These are phyloP conservation scores for Cebus imitator DNA, from an alignment of 2,113 vertebrate species.

Conservation along the genomic window DNA sequence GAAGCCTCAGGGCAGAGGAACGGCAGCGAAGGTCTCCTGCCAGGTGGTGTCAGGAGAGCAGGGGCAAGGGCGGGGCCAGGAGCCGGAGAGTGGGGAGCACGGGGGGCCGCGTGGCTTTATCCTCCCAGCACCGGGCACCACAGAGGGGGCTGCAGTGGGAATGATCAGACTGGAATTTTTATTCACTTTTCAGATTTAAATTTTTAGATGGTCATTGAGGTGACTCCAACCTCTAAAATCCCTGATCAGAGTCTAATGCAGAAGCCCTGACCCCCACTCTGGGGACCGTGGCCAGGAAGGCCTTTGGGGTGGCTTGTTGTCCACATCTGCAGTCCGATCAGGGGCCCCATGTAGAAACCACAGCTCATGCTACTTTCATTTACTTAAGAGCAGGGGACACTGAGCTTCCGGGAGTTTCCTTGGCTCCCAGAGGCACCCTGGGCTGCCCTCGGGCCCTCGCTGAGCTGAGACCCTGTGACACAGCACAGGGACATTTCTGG, in stretches of 20 bases:
- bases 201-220: neutral
- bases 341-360: neutral
- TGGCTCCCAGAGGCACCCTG: neutral
- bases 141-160: neutral
- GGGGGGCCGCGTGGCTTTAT: neutral
- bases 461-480: neutral
- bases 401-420: neutral
- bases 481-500: neutral
- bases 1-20: neutral
- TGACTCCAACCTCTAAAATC: neutral
- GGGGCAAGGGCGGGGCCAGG: neutral
- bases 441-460: neutral
- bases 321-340: neutral
- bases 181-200: neutral
- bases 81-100: neutral
- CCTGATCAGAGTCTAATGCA: neutral
- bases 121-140: neutral
- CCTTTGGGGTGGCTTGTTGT: neutral
- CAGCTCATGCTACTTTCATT: neutral
- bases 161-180: too few species aligned
- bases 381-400: neutral
- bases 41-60: neutral
- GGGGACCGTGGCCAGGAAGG: fast-evolving
- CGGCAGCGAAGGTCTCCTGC: neutral
- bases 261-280: neutral